Evolutionary conservation across 2,797 vertebrate genomes (phyloP).

Genomic region (Gadopsis bispinosus): DNA sequence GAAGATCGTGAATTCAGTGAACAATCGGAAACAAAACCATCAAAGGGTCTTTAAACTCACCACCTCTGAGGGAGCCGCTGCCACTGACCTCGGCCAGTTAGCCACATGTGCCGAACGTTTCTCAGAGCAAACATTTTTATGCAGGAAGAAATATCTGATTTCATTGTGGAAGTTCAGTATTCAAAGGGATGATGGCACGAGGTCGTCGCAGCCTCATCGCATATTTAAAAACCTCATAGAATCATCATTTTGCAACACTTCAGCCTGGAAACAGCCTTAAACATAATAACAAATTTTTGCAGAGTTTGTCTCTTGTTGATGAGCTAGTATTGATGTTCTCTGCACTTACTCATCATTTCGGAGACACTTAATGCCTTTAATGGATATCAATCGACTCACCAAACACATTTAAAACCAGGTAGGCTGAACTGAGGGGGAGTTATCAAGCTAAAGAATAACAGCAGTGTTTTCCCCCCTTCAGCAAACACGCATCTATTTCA

Average conservation of each 20-base stretch:
- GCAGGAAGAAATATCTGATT: neutral
- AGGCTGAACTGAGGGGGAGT: neutral
- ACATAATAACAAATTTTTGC: too few species aligned
- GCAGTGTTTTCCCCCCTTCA: neutral
- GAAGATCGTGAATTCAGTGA: slow-evolving; percentile 4
- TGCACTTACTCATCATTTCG: slow-evolving; percentile 12
- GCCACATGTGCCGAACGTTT: neutral
- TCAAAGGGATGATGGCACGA: neutral
- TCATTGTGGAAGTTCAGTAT: neutral
- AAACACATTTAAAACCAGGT: neutral
- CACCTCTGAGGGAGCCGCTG: neutral
- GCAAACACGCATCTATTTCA: neutral
- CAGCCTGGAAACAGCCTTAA: neutral
- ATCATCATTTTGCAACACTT: too few species aligned
- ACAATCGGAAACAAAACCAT: slow-evolving; percentile 19
- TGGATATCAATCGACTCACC: neutral
- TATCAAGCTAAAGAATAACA: neutral
- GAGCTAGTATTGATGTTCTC: slow-evolving; percentile 13
- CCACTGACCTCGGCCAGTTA: neutral
- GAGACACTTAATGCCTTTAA: slow-evolving; percentile 3
- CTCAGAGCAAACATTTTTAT: neutral
- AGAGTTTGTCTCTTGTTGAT: slow-evolving; percentile 2
- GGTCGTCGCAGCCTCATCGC: neutral
- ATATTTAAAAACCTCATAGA: neutral
- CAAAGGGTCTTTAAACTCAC: slow-evolving; percentile 3